Conservation (phyloP, 2,113 vertebrate genomes). For the Lota lota region DNA sequence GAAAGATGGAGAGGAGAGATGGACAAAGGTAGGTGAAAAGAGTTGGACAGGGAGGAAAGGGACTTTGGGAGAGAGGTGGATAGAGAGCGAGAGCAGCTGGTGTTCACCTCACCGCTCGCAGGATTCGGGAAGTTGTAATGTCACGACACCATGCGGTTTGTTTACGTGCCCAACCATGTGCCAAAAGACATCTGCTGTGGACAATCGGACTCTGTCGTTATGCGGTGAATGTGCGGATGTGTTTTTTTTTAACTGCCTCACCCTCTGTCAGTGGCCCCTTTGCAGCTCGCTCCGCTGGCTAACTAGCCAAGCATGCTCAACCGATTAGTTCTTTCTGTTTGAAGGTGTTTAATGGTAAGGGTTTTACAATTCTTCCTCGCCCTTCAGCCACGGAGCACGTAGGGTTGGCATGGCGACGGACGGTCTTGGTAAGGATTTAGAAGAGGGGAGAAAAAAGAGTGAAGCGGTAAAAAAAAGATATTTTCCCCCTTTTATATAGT, state of each 20-base stretch:
- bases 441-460: no score
- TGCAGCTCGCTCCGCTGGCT: background rate
- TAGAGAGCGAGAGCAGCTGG: conserved; percentile 46
- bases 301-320: no score
- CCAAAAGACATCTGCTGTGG: conserved; percentile 39
- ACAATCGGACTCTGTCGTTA: conserved; percentile 20
- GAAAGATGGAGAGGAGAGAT: background rate
- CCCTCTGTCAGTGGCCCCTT: background rate
- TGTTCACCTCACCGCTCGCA: conserved; percentile 44
- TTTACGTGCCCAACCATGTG: conserved; percentile 32
- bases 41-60: background rate
- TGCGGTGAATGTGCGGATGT: background rate
- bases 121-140: conserved; percentile 42
- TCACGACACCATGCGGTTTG: conserved; percentile 53
- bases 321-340: background rate
- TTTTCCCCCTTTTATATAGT: no score
- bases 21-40: background rate
- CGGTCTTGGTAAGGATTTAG: background rate
- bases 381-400: background rate
- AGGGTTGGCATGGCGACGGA: background rate
- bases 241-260: background rate
- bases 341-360: background rate
- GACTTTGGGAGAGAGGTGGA: background rate
- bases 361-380: background rate
- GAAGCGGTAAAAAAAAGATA: no score